Evolutionary conservation across 2,113 vertebrate genomes (phyloP).

Genomic region (Sminthopsis crassicaudata): DNA sequence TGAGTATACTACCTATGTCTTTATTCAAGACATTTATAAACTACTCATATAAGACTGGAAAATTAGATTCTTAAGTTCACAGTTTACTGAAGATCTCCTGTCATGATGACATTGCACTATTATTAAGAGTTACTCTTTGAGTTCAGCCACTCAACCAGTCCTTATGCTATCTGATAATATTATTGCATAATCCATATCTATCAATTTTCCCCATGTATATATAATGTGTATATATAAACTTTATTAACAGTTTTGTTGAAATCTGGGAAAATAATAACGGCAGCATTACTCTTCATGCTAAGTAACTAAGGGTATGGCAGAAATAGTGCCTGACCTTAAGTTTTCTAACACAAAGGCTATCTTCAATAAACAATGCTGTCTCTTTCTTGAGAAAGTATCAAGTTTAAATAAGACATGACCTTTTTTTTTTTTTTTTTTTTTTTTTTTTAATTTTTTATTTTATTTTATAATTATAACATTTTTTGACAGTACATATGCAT

Average conservation of each 20-base stretch:
- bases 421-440: no score
- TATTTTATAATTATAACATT: no score
- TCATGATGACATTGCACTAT: neutral
- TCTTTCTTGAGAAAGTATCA: neutral
- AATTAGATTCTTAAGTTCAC: neutral
- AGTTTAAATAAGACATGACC: neutral
- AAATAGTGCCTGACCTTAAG: neutral
- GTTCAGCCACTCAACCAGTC: neutral
- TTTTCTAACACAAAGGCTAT: neutral
- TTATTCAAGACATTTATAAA: neutral
- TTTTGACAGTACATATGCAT: no score
- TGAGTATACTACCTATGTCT: neutral
- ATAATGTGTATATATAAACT: neutral
- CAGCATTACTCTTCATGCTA: neutral
- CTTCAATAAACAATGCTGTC: neutral
- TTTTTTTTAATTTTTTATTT: no score
- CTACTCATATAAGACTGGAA: neutral
- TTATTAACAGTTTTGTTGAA: neutral
- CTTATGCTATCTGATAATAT: neutral
- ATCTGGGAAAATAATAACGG: neutral
- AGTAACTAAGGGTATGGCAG: neutral
- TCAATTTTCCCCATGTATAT: neutral
- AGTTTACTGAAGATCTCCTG: neutral
- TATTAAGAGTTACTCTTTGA: neutral
- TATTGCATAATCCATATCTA: neutral